Percentiles rank a stretch among this genome's conserved stretches.
phyloP scores from a whole-genome alignment of 2,113 vertebrate genomes.

The Dasyurus viverrinus region DNA sequence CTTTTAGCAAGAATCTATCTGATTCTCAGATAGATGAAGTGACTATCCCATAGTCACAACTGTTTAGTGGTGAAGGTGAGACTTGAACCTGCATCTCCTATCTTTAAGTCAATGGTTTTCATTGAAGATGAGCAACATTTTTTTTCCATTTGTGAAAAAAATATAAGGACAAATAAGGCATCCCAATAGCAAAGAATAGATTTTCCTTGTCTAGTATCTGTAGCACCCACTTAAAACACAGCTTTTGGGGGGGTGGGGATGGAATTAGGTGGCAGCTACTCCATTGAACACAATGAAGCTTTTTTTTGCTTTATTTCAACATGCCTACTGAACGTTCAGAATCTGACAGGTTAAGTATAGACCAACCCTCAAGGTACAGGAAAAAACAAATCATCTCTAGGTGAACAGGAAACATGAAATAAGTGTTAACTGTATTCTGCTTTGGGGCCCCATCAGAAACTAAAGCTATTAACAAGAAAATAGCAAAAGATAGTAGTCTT shows the following conservation, averaged over 20 bases:
- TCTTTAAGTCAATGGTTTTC: neutral
- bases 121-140: neutral
- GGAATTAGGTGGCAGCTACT: slow-evolving; percentile 21
- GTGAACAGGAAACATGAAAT: neutral
- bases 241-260: neutral
- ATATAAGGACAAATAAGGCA: slow-evolving; percentile 51
- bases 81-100: neutral
- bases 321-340: neutral
- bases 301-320: neutral
- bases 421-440: neutral
- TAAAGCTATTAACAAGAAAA: neutral
- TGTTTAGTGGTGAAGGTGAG: neutral
- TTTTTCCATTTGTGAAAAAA: slow-evolving; percentile 26
- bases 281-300: neutral
- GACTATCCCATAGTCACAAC: neutral
- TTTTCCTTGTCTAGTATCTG: slow-evolving; percentile 54
- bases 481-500: neutral
- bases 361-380: neutral
- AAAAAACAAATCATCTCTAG: neutral
- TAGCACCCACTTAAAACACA: slow-evolving; percentile 1
- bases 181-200: slow-evolving; percentile 42
- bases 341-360: neutral
- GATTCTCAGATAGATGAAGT: neutral
- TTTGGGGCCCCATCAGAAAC: neutral
- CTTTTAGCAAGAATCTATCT: neutral